Evolutionary conservation across 2,113 vertebrate genomes (phyloP).

Genomic region (Oenanthe melanoleuca): DNA sequence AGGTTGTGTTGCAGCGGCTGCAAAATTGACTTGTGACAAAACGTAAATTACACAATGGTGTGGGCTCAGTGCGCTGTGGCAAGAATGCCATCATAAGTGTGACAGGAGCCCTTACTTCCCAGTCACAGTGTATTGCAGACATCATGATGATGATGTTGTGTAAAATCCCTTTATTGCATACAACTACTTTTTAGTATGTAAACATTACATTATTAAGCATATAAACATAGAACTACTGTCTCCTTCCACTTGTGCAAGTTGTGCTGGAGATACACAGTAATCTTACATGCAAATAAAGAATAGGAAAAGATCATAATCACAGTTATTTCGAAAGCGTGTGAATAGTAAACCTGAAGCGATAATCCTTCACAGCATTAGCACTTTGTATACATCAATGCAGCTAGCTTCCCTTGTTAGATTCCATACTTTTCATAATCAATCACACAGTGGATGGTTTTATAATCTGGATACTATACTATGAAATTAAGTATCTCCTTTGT

Average conservation of each 20-base stretch:
- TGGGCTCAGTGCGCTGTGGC: neutral
- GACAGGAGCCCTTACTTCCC: neutral
- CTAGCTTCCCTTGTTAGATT: neutral
- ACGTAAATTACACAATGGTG: neutral
- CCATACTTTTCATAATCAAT: neutral
- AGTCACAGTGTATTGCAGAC: neutral
- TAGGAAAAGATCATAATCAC: neutral
- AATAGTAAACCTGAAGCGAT: neutral
- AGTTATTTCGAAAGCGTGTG: neutral
- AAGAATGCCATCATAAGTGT: neutral
- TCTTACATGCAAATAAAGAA: neutral
- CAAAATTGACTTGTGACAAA: neutral
- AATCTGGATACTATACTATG: neutral
- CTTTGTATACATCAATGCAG: neutral
- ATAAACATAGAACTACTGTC: neutral
- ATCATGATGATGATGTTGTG: neutral
- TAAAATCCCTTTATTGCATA: neutral
- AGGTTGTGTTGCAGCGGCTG: neutral
- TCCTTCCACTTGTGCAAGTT: neutral
- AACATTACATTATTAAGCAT: neutral
- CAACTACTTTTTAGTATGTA: neutral
- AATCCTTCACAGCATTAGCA: neutral
- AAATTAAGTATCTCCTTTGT: neutral
- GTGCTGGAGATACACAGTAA: neutral
- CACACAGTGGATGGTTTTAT: neutral